Evolutionary conservation across 2,113 vertebrate species (phyloP).

Genomic region (Osmerus eperlanus): DNA sequence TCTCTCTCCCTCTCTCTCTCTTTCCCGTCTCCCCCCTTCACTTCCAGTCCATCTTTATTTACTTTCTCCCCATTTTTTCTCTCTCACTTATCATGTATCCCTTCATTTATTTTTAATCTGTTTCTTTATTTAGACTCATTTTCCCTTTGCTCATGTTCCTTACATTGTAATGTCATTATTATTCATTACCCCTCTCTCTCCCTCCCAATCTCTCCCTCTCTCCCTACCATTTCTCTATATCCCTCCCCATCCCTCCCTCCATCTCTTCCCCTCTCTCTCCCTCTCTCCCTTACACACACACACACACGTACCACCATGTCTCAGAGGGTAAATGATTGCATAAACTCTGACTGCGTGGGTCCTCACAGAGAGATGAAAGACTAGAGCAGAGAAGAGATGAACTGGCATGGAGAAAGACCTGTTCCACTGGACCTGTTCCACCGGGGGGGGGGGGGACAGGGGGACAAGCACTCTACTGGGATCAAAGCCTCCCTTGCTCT

Average conservation of each 20-base stretch:
- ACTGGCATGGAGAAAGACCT: not conserved
- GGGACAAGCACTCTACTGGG: not conserved
- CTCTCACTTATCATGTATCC: constrained; percentile 2
- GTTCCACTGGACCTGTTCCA: not conserved
- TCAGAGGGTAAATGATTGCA: not conserved
- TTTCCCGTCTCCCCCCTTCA: not conserved
- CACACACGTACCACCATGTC: not conserved
- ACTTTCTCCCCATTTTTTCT: not conserved
- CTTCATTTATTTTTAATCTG: constrained; percentile 16
- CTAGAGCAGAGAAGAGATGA: not conserved
- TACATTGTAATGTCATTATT: not conserved
- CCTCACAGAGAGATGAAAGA: not conserved
- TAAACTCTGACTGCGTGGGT: not conserved
- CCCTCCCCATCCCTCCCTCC: not conserved
- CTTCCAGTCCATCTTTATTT: not conserved
- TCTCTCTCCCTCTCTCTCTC: not conserved
- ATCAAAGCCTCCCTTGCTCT: not conserved
- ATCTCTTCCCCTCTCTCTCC: not conserved
- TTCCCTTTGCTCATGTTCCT: constrained; percentile 7
- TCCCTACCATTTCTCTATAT: not conserved
- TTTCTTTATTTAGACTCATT: constrained; percentile 12
- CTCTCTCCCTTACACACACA: not conserved
- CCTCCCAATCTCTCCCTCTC: not conserved
- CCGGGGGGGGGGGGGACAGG: not conserved
- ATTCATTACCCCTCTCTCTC: not conserved